Conservation (phyloP, 2,888 invertebrate genomes). For the Silvanus unidentatus region DNA sequence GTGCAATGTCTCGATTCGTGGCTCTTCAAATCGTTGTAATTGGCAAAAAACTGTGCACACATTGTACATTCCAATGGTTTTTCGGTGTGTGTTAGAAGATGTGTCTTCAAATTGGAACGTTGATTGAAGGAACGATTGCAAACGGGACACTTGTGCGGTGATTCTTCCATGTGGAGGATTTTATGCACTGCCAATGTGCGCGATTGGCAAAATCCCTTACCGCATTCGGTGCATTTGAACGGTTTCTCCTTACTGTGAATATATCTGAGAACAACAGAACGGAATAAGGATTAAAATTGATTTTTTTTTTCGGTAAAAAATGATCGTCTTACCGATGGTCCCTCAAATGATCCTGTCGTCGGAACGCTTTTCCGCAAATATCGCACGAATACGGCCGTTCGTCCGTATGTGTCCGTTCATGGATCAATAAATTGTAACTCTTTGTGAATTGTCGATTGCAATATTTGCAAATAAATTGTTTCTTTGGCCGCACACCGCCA, state of each 20-base stretch:
- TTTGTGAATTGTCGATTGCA: slow-evolving; percentile 97
- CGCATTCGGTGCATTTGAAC: slow-evolving; percentile 93
- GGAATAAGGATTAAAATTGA: not conserved
- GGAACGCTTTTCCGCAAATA: slow-evolving; percentile 92
- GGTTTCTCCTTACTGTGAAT: slow-evolving; percentile 99
- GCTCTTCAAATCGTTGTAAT: slow-evolving; percentile 36
- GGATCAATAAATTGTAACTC: slow-evolving; percentile 94
- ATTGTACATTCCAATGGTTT: slow-evolving; percentile 36
- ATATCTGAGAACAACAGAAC: slow-evolving; percentile 60
- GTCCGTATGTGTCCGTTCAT: slow-evolving; percentile 95
- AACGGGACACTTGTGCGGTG: slow-evolving; percentile 86
- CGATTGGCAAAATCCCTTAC: slow-evolving; percentile 97
- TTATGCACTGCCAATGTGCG: slow-evolving; percentile 94
- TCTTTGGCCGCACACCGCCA: slow-evolving; percentile 59
- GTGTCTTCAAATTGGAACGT: slow-evolving; percentile 86
- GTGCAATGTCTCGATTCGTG: slow-evolving; percentile 36
- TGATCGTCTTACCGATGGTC: slow-evolving; percentile 67
- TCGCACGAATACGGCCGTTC: slow-evolving; percentile 95
- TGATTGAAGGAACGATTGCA: slow-evolving; percentile 88
- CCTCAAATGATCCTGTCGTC: slow-evolving; percentile 88
- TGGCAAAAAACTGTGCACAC: slow-evolving; percentile 39
- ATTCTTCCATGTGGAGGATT: slow-evolving; percentile 88
- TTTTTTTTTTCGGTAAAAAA: not conserved
- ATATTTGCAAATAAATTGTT: slow-evolving; percentile 95
- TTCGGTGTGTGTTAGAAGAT: slow-evolving; percentile 85